Evolutionary conservation across 2,797 vertebrate genomes (phyloP).

Genomic region (Poecilia velifera): DNA sequence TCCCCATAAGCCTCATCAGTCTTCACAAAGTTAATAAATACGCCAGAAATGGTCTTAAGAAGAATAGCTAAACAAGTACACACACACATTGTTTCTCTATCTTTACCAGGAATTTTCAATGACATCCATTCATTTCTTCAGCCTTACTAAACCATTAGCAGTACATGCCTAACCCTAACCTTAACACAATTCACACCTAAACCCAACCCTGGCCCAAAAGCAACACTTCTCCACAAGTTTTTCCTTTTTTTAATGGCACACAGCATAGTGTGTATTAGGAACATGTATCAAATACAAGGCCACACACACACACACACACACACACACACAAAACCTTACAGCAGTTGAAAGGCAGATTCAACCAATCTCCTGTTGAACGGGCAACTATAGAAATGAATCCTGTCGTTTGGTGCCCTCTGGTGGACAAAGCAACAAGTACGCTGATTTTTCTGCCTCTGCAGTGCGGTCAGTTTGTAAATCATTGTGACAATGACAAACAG

Average conservation of each 20-base stretch:
- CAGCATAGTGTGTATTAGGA: too few species aligned
- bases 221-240: too few species aligned
- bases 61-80: too few species aligned
- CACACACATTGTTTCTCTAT: too few species aligned
- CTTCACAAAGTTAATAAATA: too few species aligned
- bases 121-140: too few species aligned
- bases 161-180: background rate
- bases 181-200: background rate
- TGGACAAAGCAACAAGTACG: slow-evolving; percentile 32
- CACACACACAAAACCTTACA: background rate
- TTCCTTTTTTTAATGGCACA: too few species aligned
- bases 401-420: slow-evolving; percentile 65
- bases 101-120: too few species aligned
- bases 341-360: background rate
- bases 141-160: background rate
- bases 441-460: slow-evolving; percentile 54
- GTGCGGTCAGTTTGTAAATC: slow-evolving; percentile 50
- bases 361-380: background rate
- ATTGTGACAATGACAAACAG: slow-evolving; percentile 43
- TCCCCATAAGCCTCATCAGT: too few species aligned
- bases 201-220: background rate
- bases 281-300: background rate
- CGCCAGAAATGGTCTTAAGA: too few species aligned
- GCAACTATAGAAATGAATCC: background rate
- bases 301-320: background rate